Percentiles rank a stretch among this genome's conserved stretches.
These are phyloP conservation scores for Phaetusa simplex DNA, from an alignment of 2,113 vertebrate genomes.

Conservation along the genomic window DNA sequence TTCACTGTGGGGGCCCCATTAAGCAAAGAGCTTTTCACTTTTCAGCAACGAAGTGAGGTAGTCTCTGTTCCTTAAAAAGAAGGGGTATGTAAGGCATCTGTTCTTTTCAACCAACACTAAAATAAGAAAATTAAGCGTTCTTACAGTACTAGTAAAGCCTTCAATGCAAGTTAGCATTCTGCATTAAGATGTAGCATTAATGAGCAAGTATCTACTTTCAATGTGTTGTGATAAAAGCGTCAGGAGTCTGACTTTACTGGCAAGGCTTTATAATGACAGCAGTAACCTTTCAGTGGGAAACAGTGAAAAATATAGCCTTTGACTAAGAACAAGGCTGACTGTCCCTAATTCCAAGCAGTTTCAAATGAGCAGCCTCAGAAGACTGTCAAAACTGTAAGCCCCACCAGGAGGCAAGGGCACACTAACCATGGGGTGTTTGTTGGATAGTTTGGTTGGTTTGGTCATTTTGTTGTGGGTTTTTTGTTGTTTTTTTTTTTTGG, in stretches of 20 bases:
- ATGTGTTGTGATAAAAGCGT: neutral
- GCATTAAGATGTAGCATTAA: neutral
- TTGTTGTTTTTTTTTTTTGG: neutral
- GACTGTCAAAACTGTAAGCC: neutral
- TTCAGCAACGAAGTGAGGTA: neutral
- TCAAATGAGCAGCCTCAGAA: neutral
- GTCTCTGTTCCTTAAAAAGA: neutral
- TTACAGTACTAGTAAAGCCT: neutral
- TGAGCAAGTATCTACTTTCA: neutral
- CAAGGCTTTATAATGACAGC: neutral
- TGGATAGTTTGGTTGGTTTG: neutral
- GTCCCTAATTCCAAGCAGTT: neutral
- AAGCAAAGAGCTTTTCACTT: constrained; percentile 47
- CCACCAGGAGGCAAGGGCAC: neutral
- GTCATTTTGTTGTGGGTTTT: neutral
- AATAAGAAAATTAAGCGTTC: neutral
- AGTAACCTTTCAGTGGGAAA: neutral
- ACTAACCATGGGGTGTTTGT: neutral
- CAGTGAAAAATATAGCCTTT: neutral
- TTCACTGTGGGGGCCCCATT: constrained; percentile 25
- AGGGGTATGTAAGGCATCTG: neutral
- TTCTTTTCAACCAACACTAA: neutral
- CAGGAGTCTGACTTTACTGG: neutral
- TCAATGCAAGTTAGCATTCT: neutral
- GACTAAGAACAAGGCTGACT: neutral